phyloP scores from a whole-genome alignment of 2,888 invertebrate genomes.

The Dysmachus trigonus region DNA sequence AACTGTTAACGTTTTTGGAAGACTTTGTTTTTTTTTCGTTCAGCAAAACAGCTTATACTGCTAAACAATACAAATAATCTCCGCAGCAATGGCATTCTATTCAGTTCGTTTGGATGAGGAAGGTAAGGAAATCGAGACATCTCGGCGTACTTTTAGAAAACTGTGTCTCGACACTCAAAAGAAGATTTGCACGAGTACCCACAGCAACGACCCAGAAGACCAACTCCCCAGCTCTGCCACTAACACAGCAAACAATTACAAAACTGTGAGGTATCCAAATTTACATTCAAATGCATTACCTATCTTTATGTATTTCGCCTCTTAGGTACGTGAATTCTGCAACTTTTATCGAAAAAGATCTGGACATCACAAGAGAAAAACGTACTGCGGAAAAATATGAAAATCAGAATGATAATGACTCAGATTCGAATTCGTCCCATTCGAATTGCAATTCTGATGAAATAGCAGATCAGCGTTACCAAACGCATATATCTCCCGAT shows the following conservation, averaged over 20 bases:
- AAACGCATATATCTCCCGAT: conserved; percentile 38
- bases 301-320: too few relatives aligned
- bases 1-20: background rate
- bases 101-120: conserved; percentile 53
- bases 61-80: background rate
- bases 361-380: conserved; percentile 35
- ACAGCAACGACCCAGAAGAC: too few relatives aligned
- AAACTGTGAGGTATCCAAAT: conserved; percentile 26
- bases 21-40: background rate
- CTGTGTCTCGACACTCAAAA: background rate
- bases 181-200: background rate
- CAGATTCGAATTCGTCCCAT: background rate
- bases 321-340: too few relatives aligned
- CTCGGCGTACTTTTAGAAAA: background rate
- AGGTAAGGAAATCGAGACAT: conserved; percentile 47
- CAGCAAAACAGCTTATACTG: background rate
- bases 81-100: conserved; percentile 54
- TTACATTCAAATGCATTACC: too few relatives aligned
- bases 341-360: too few relatives aligned
- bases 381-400: conserved; percentile 4
- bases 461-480: conserved; percentile 23
- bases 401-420: conserved; percentile 31
- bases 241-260: too few relatives aligned
- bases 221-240: too few relatives aligned
- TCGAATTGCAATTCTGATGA: background rate